Evolutionary conservation across 1,140 invertebrate species (phyloP).

Genomic region (Condylostylus longicornis): DNA sequence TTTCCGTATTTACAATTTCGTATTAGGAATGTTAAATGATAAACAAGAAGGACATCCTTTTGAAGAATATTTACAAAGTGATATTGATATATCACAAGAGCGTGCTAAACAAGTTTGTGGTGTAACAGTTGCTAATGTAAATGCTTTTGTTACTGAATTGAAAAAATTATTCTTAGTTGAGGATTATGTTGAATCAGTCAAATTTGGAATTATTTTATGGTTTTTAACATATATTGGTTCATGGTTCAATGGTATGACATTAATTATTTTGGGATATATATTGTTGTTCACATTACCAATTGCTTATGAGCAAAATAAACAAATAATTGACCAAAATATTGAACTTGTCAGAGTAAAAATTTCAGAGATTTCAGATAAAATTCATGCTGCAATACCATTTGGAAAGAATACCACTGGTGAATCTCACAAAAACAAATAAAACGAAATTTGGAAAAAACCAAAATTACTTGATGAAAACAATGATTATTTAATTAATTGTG

Average conservation of each 20-base stretch:
- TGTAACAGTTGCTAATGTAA: slow-evolving; percentile 67
- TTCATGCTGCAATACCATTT: too few species aligned
- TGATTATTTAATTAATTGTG: too few species aligned
- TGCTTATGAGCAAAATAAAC: slow-evolving; percentile 95
- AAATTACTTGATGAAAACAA: too few species aligned
- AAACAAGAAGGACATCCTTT: slow-evolving; percentile 94
- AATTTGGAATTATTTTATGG: slow-evolving; percentile 88
- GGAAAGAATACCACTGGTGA: too few species aligned
- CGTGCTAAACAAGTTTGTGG: slow-evolving; percentile 76
- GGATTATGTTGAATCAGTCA: slow-evolving; percentile 87
- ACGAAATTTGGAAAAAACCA: too few species aligned
- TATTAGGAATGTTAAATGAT: slow-evolving; percentile 91
- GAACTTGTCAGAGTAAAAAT: slow-evolving; percentile 75
- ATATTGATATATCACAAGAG: slow-evolving; percentile 70
- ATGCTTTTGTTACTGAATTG: slow-evolving; percentile 62
- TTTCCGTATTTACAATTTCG: slow-evolving; percentile 91
- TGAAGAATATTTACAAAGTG: slow-evolving; percentile 78
- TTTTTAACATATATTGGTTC: slow-evolving; percentile 88
- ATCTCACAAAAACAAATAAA: too few species aligned
- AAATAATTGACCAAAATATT: slow-evolving; percentile 87
- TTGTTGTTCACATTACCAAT: slow-evolving; percentile 91
- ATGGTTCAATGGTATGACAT: slow-evolving; percentile 96
- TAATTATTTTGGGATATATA: slow-evolving; percentile 89
- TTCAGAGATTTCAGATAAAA: slow-evolving; percentile 75
- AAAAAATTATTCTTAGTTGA: slow-evolving; percentile 89